Evolutionary conservation across 2,113 vertebrate genomes (phyloP), one percentile per base, ranked within the genome.

Genomic region (Grammomys surdaster): DNA sequence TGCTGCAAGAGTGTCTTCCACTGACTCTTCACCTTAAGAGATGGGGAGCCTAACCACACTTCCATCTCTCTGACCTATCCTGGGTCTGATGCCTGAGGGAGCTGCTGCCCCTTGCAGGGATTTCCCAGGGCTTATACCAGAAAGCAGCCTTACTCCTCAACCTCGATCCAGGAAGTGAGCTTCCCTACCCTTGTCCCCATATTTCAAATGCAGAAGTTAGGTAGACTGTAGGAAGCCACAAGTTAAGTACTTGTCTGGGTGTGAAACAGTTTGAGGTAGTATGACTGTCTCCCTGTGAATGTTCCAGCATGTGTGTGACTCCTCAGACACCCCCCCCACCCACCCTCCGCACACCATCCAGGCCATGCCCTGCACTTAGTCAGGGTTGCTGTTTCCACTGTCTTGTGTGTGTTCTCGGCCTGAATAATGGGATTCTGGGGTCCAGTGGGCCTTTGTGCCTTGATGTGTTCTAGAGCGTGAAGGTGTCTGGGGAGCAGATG

Each of bases 281-380:
- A 0, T 70, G 60, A 5, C n/a, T 40, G 13, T 69, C 19, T 56
- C 63, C 48, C 72, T 54, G 46, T 58, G 7, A n/a, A 2, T 75
- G 26, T 9, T 20, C 19, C 22, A n/a, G 84, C 7, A 43, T 75
- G 20, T 31, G 12, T 85, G 81, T 63, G 77, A 26, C 63, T 75
- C 60, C 20, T 87, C 40, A 24, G 36, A 60, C 56, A 1, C 5
- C n/a, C n/a, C n/a, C n/a, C n/a, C n/a, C n/a, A n/a, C n/a, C n/a
- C n/a, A n/a, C n/a, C n/a, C n/a, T n/a, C 0, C 0, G 20, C 7
- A 20, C 1, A 16, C 14, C 73, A 36, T 73, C 24, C 48, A 17
- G 19, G 56, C 5, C 3, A 14, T 9, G 3, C 28, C 17, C 36
- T 33, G 70, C 40, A 22, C 36, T n/a, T 6, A 51, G 51, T 16